Percentiles rank a stretch among this genome's conserved stretches.
These are phyloP conservation scores for Elaeidobius kamerunicus DNA, from an alignment of 2,888 invertebrate genomes.

Conservation along the genomic window DNA sequence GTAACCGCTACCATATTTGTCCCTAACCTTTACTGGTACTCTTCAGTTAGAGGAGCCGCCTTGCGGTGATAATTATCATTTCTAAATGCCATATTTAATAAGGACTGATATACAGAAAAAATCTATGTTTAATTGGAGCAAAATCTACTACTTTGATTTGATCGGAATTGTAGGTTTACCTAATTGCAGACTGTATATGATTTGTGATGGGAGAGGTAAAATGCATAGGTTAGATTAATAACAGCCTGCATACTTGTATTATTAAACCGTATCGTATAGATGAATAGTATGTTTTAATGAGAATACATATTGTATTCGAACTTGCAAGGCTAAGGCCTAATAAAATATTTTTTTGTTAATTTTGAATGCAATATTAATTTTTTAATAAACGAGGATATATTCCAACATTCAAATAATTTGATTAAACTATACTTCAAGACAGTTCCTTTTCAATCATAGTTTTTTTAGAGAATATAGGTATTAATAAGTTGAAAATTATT, in stretches of 20 bases:
- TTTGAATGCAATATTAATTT: too few relatives aligned
- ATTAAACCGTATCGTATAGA: neutral
- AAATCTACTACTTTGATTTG: slow-evolving; percentile 3
- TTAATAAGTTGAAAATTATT: too few relatives aligned
- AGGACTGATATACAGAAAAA: slow-evolving; percentile 17
- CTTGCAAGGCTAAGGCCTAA: too few relatives aligned
- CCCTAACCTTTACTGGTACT: slow-evolving; percentile 24
- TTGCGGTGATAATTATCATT: slow-evolving; percentile 34
- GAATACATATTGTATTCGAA: too few relatives aligned
- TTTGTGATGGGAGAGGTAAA: slow-evolving; percentile 22
- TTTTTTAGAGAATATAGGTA: too few relatives aligned
- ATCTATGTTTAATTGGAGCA: slow-evolving; percentile 24
- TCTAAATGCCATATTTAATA: slow-evolving; percentile 40
- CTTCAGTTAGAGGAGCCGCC: slow-evolving; percentile 23
- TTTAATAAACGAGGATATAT: too few relatives aligned
- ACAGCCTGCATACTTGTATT: neutral
- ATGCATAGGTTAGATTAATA: slow-evolving; percentile 1
- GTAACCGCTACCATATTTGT: slow-evolving; percentile 27
- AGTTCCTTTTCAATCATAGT: too few relatives aligned
- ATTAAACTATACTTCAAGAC: too few relatives aligned
- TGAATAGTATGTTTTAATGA: too few relatives aligned
- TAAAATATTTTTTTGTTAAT: too few relatives aligned
- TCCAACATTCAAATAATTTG: too few relatives aligned
- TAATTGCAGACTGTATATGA: slow-evolving; percentile 18
- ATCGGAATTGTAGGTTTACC: slow-evolving; percentile 13